These are phyloP conservation scores for Zygogramma bicolorata DNA, from an alignment of 2,888 invertebrate genomes.

Conservation along the genomic window DNA sequence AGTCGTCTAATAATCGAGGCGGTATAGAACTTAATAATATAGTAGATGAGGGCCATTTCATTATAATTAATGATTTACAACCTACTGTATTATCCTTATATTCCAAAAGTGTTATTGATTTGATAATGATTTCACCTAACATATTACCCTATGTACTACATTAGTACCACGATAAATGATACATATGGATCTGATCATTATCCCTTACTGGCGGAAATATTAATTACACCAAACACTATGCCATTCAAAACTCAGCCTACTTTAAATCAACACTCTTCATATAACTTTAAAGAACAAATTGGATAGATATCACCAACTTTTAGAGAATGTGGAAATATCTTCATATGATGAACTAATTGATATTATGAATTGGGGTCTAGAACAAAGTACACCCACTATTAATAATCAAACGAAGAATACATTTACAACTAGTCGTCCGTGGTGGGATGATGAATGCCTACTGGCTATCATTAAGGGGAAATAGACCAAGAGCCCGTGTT, in stretches of 20 bases:
- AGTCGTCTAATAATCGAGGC: neutral
- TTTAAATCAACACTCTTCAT: too few species aligned
- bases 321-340: neutral
- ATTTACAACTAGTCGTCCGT: neutral
- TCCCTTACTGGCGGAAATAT: neutral
- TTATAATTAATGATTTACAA: neutral
- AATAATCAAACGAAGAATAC: neutral
- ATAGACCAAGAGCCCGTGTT: too few species aligned
- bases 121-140: neutral
- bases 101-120: neutral
- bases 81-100: too few species aligned
- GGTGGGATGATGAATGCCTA: conserved; percentile 9
- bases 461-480: neutral
- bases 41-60: neutral
- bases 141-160: too few species aligned
- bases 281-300: too few species aligned
- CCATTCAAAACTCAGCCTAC: too few species aligned
- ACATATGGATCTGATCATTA: neutral
- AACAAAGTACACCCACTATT: neutral
- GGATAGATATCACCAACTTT: neutral
- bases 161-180: neutral
- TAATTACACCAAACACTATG: neutral
- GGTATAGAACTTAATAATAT: neutral
- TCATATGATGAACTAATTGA: neutral
- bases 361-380: neutral